Conservation (phyloP, 2,888 invertebrate species). For the Cabera pusaria region DNA sequence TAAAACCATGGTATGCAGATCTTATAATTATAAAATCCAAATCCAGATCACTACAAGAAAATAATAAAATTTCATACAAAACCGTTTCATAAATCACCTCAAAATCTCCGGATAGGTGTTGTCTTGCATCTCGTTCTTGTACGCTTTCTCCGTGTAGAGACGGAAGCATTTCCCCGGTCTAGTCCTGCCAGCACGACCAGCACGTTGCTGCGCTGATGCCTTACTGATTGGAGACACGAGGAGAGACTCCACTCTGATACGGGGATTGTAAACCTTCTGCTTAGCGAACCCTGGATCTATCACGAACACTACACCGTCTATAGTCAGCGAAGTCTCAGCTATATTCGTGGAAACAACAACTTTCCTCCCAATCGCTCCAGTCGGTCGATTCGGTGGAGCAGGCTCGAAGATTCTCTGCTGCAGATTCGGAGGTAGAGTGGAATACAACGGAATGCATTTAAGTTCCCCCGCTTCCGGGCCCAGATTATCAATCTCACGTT, state of each 20-base stretch:
- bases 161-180: conserved; percentile 99
- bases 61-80: conserved; percentile 25
- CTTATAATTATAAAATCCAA: too few species aligned
- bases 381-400: conserved; percentile 94
- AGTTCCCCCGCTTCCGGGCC: conserved; percentile 98
- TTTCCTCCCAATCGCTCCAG: conserved; percentile 94
- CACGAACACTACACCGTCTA: conserved; percentile 99
- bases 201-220: conserved; percentile 99
- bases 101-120: conserved; percentile 98
- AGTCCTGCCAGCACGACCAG: conserved; percentile 99
- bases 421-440: conserved; percentile 97
- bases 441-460: conserved; percentile 99
- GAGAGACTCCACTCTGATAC: conserved; percentile 96
- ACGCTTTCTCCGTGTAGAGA: conserved; percentile 97
- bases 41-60: conserved; percentile 7
- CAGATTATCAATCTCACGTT: conserved; percentile 96
- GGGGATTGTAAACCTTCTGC: conserved; percentile 96
- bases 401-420: conserved; percentile 99
- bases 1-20: too few species aligned
- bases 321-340: conserved; percentile 99
- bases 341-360: conserved; percentile 99
- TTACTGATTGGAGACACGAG: conserved; percentile 99
- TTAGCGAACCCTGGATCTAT: conserved; percentile 99
- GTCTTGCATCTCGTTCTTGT: conserved; percentile 98
- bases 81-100: conserved; percentile 59